Evolutionary conservation across 2,113 vertebrate species (phyloP).

Genomic region (Mormoops blainvillei): DNA sequence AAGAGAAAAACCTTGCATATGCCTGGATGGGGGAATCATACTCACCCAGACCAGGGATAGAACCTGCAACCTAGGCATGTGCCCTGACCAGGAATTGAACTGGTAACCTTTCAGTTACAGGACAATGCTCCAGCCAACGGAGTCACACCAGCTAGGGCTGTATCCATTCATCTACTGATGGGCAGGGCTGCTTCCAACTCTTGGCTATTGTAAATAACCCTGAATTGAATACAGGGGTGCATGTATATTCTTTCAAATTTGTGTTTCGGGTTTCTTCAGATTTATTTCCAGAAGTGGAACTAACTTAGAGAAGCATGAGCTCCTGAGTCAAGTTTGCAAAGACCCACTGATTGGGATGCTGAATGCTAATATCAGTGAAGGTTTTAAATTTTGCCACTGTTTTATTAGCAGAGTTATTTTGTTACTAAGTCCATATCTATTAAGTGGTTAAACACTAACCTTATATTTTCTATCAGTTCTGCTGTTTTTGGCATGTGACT

Average conservation of each 20-base stretch:
- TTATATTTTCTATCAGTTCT: not conserved
- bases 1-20: no score
- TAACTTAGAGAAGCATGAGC: not conserved
- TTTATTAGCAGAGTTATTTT: not conserved
- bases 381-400: not conserved
- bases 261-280: not conserved
- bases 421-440: not conserved
- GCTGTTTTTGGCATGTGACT: not conserved
- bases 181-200: not conserved
- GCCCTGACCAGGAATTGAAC: no score
- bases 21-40: no score
- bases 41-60: no score
- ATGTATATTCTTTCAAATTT: not conserved
- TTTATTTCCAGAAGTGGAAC: not conserved
- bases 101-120: no score
- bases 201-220: not conserved
- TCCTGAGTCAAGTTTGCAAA: not conserved
- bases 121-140: no score
- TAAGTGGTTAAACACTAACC: not conserved
- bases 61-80: no score
- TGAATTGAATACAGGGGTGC: not conserved
- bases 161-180: not conserved
- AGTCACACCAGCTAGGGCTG: no score
- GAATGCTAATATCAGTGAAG: rapidly evolving
- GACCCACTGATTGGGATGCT: not conserved